Base-by-base conservation (phyloP, 2,888 invertebrate genomes). In the Schrankia costaestrigalis region DNA sequence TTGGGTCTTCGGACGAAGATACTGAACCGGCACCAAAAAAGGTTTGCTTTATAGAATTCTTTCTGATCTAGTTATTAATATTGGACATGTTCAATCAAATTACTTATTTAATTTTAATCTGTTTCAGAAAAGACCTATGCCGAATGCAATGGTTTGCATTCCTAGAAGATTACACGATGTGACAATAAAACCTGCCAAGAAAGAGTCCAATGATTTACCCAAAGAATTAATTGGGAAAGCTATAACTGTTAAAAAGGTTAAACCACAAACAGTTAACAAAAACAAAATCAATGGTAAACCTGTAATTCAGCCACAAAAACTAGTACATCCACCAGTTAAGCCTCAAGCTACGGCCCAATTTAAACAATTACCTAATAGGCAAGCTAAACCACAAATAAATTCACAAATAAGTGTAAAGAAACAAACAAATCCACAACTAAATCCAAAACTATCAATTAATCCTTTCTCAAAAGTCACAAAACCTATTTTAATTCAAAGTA, bases 1-100 rank as follows among this genome's bases (percentile, higher is more conserved):
- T 86, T 52, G 85, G 74, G 26, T 87, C 87, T 51, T 87, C 87
- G 23, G 87, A 87, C 35, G 87, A 87, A 45, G 87, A 87, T 35
- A 46, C 70, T 7, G 70, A 73, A 52, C 81, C 84, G 47, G 71
- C 69, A 13, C 71, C 73, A 9, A 86, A 84, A 56, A 83, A 76
- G 72, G 87, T 87, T 17, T 11, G 29, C n/a, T n/a, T n/a, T n/a
- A n/a, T n/a, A n/a, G n/a, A n/a, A n/a, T n/a, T n/a, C 17, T 3
- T 17, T 17, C 17, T 5, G 3, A 5, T 5, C 10, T 9, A 22
- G 10, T 22, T 22, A 2, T 9, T 22, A 22, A 22, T n/a, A 9
- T 10, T 22, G n/a, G n/a, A n/a, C n/a, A n/a, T n/a, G n/a, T n/a
- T n/a, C n/a, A n/a, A n/a, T n/a, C n/a, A n/a, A n/a, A n/a, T n/a